Base-by-base conservation (phyloP, 1,140 invertebrate genomes). In the Hylaeus anthracinus region DNA sequence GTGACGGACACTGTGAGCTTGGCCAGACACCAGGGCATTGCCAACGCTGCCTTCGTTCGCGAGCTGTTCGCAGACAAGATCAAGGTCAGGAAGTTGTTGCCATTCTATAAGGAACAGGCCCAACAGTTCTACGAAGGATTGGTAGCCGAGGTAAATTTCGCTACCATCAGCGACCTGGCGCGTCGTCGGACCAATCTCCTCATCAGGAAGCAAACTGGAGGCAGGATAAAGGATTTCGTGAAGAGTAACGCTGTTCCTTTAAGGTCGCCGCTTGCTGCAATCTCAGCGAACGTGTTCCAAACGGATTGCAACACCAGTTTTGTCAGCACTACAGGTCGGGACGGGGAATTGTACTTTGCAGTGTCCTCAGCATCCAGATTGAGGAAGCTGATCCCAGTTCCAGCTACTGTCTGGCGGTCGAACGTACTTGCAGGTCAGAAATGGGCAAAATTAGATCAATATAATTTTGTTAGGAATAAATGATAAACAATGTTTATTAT, bases 101-200 rank as follows among this genome's bases (percentile, higher is more conserved):
- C 96, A 8, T 97, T 97, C 92, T 98, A 97, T 88, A 98, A 97
- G 88, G 96, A 97, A 88, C 94, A 97, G 85, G 97, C 96, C 0
- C 96, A 97, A 83, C 96, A 97, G 80, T 97, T 98, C 86, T 98
- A 98, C 87, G 96, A 97, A 78, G 97, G 97, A 0, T 95, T 97
- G 76, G 97, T 97, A 0, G 96, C 97, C 87, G 97, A 98, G 91
- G 95, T 97, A 0, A 96, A 96, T 78, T 98, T 97, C 88, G 96
- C 96, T 79, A 95, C 96, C 2, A 96, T 97, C 48, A 96, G 96
- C 53, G 96, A 97, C 85, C 95, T 97, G 5, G 95, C 97, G 1
- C 93, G 97, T 41, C 93, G 96, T 75, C 94, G 96, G 84, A 97
- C 97, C 1, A 97, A 97, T 92, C 92, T 97, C 1, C 88, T 97